Evolutionary conservation across 2,797 vertebrate genomes (phyloP).

Genomic region (Phrynocephalus vlangalii): DNA sequence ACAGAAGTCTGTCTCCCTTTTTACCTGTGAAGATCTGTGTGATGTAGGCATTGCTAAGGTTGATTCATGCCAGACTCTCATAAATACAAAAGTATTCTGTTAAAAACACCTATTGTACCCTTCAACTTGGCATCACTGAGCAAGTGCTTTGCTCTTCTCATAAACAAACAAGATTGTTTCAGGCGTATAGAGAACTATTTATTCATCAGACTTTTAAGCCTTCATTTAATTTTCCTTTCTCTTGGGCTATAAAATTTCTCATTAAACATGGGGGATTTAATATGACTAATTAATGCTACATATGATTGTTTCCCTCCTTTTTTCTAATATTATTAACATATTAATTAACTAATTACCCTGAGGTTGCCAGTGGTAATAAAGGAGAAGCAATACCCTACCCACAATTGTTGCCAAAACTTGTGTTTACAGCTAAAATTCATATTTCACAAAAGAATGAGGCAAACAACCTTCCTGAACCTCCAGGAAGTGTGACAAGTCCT

Average conservation of each 20-base stretch:
- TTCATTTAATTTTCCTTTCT: slow-evolving; percentile 64
- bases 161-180: slow-evolving; percentile 19
- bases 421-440: slow-evolving; percentile 25
- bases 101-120: neutral
- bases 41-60: slow-evolving; percentile 1
- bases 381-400: slow-evolving; percentile 38
- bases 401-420: slow-evolving; percentile 44
- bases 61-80: neutral
- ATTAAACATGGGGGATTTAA: slow-evolving; percentile 70
- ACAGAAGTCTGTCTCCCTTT: slow-evolving; percentile 10
- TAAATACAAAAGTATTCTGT: slow-evolving; percentile 31
- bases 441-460: neutral
- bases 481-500: neutral
- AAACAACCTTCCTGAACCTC: neutral
- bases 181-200: slow-evolving; percentile 43
- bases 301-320: slow-evolving; percentile 56
- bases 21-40: neutral
- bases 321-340: slow-evolving; percentile 70
- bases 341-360: slow-evolving; percentile 72
- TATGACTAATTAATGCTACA: slow-evolving; percentile 70
- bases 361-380: slow-evolving; percentile 65
- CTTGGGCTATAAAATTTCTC: slow-evolving; percentile 66
- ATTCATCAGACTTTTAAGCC: slow-evolving; percentile 49
- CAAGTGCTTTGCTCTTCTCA: neutral
- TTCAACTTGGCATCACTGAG: slow-evolving; percentile 8